Evolutionary conservation across 2,888 invertebrate species (phyloP).

Genomic region (Lacanobia wlatinum): DNA sequence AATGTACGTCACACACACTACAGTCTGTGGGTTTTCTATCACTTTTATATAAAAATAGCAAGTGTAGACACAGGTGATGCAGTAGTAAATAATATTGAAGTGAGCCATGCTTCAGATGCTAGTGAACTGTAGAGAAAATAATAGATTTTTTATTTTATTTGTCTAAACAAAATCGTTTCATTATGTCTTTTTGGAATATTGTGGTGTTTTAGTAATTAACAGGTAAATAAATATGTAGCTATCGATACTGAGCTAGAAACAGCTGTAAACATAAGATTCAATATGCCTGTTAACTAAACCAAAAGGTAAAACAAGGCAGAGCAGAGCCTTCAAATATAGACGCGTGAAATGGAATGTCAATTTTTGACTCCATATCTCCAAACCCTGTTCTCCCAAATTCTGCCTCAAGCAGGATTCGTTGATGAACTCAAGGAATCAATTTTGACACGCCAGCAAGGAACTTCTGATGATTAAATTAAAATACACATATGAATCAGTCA

Average conservation of each 20-base stretch:
- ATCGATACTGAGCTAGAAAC: too few species aligned
- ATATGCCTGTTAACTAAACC: not conserved
- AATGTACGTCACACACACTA: conserved; percentile 35
- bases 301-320: not conserved
- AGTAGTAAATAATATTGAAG: conserved; percentile 16
- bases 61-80: conserved; percentile 4
- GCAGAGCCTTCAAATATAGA: not conserved
- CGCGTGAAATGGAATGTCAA: not conserved
- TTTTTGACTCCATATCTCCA: not conserved
- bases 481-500: not conserved
- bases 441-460: not conserved
- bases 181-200: not conserved
- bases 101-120: not conserved
- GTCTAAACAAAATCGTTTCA: not conserved
- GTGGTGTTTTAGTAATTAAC: too few species aligned
- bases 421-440: not conserved
- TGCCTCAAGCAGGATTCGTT: too few species aligned
- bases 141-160: not conserved
- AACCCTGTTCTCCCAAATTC: too few species aligned
- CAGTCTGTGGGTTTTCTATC: conserved; percentile 16
- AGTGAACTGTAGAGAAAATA: not conserved
- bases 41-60: not conserved
- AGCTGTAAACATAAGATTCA: not conserved
- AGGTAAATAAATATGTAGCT: not conserved
- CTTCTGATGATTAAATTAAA: not conserved